Percentiles rank a stretch among this genome's conserved stretches.
phyloP scores from a whole-genome alignment of 1,140 invertebrate species.

The Drosophila serrata region DNA sequence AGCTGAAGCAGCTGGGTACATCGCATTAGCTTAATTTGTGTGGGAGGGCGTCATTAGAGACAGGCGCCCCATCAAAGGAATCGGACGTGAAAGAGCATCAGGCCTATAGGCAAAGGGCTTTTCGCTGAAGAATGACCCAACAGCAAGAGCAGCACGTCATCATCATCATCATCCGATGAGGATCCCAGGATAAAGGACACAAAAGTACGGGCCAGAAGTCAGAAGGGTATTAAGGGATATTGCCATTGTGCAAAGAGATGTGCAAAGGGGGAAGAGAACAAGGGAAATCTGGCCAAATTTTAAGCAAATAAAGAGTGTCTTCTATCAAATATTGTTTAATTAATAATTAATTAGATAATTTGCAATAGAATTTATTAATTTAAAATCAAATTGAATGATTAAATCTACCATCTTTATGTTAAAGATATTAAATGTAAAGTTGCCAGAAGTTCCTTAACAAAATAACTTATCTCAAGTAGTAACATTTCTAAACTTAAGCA shows the following conservation, averaged over 20 bases:
- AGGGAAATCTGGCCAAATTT: background rate
- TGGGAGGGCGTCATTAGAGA: conserved; percentile 74
- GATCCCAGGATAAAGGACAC: background rate
- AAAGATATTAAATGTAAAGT: background rate
- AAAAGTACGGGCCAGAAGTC: background rate
- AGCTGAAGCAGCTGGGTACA: conserved; percentile 40
- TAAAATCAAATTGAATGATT: background rate
- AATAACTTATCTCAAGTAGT: background rate
- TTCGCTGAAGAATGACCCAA: conserved; percentile 55
- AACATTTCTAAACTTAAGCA: background rate
- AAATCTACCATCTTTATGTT: no score
- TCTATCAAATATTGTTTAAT: no score
- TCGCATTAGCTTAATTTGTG: conserved; percentile 80
- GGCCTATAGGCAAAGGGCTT: conserved; percentile 46
- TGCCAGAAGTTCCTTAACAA: background rate
- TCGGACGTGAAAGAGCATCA: conserved; percentile 55
- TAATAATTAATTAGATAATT: background rate
- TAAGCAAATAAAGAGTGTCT: no score
- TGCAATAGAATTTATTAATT: background rate
- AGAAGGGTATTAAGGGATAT: conserved; percentile 8
- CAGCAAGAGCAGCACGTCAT: background rate
- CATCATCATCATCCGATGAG: conserved; percentile 12
- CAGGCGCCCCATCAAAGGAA: conserved; percentile 60
- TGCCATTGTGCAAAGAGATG: background rate
- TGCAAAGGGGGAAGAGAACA: background rate